Base-by-base conservation (phyloP, 2,888 invertebrate species). In the Hololepta plana region DNA sequence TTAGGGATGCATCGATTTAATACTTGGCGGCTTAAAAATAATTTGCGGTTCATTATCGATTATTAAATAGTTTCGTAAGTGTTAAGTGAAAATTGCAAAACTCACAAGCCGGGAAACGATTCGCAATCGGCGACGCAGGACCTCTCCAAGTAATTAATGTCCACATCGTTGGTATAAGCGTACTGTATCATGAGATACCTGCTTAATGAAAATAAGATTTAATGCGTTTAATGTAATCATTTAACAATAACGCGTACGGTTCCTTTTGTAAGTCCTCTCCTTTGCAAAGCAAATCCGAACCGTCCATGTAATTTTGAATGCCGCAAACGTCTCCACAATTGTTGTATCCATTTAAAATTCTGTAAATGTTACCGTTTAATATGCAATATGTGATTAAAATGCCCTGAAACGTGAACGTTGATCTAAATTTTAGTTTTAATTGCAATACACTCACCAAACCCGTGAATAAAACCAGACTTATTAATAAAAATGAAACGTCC, bases 311-410 rank as follows among this genome's bases (percentile, higher is more conserved):
- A 37, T 61, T 66, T 24, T 51, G 46, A 23, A 50, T 48, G 2
- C 71, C 72, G 41, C 74, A 74, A n/a, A 70, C 51, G 41, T 70
- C 65, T 3, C 64, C 71, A 39, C 67, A 69, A 37, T 64, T 59
- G 40, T 74, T 72, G 39, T 66, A 66, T 5, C 72, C 73, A 38
- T 66, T 60, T 20, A 68, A 46, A 12, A 71, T 50, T 10, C 72
- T 54, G 37, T 57, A 56, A 14, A 67, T 53, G 42, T 72, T 63
- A 1, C 70, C 69, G 35, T 63, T 48, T 20, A 38, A 39, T 27
- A 60, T 35, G 42, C 65, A 59, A 31, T 52, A 51, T 8, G 43
- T 38, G 26, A 51, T 11, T 6, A 47, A 38, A 28, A 36, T 33
- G 21, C 40, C 33, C 51, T 52, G 19, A n/a, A 31, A 19, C 10